These are phyloP conservation scores for Butastur rufipennis DNA, from an alignment of 2,113 vertebrate genomes.

Conservation along the genomic window DNA sequence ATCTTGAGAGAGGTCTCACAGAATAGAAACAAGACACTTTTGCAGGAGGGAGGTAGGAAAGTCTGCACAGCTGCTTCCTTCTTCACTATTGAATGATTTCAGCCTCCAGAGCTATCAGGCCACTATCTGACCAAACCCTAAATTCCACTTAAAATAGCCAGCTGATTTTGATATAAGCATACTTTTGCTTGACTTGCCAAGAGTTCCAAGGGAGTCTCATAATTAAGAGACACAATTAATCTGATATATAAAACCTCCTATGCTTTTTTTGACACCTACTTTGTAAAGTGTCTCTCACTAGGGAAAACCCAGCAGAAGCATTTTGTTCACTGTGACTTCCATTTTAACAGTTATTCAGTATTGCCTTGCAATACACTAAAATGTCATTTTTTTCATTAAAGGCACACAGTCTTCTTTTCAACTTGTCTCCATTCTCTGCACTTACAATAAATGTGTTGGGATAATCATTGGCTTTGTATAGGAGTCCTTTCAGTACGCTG, in stretches of 20 bases:
- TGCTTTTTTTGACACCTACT: not conserved
- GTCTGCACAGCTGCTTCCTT: not conserved
- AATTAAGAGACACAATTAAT: not conserved
- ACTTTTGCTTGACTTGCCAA: not conserved
- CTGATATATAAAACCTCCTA: not conserved
- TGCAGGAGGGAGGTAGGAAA: not conserved
- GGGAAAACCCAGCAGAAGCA: not conserved
- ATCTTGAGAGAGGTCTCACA: not conserved
- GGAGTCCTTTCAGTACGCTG: not conserved
- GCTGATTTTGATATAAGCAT: not conserved
- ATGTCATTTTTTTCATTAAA: not conserved
- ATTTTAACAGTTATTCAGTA: not conserved
- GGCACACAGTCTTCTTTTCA: not conserved
- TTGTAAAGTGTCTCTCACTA: not conserved
- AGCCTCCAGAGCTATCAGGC: not conserved
- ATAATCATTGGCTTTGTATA: not conserved
- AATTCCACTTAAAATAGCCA: not conserved
- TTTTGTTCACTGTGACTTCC: not conserved
- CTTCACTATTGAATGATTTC: not conserved
- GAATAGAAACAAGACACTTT: not conserved
- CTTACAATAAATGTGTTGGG: not conserved
- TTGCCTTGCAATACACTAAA: not conserved
- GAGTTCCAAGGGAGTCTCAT: not conserved
- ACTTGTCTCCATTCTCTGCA: not conserved
- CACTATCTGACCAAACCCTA: not conserved